phyloP scores from a whole-genome alignment of 2,888 invertebrate genomes.

The Tuta absoluta region DNA sequence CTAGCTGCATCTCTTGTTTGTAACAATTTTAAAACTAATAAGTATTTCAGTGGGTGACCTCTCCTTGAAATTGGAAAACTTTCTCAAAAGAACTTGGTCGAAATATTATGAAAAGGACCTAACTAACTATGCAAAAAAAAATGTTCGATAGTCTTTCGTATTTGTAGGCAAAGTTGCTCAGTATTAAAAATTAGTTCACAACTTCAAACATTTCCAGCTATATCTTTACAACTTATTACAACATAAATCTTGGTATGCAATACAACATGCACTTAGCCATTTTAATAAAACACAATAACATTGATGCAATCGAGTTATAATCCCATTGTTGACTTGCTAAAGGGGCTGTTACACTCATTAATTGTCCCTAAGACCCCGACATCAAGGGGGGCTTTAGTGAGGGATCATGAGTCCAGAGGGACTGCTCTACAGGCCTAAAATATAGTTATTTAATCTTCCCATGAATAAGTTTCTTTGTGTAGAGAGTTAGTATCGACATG shows the following conservation, averaged over 20 bases:
- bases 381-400: slow-evolving; percentile 39
- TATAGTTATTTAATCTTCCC: slow-evolving; percentile 71
- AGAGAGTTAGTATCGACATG: not conserved
- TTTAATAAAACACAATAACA: slow-evolving; percentile 64
- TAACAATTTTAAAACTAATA: no score
- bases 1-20: not conserved
- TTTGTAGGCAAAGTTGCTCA: no score
- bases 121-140: no score
- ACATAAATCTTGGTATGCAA: not conserved
- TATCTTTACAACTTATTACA: no score
- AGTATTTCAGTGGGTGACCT: no score
- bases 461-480: slow-evolving; percentile 38
- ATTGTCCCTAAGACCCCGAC: slow-evolving; percentile 74
- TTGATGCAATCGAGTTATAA: slow-evolving; percentile 66
- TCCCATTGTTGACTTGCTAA: slow-evolving; percentile 67
- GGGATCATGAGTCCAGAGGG: slow-evolving; percentile 53
- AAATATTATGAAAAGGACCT: no score
- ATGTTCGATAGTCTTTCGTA: no score
- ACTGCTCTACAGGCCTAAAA: slow-evolving; percentile 69
- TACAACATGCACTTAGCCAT: slow-evolving; percentile 46
- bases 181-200: no score
- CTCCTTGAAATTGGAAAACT: no score
- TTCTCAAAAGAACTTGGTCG: no score
- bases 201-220: no score
- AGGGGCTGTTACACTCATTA: slow-evolving; percentile 75